Conservation (phyloP, 2,888 invertebrate genomes). For the Eupithecia abbreviata region DNA sequence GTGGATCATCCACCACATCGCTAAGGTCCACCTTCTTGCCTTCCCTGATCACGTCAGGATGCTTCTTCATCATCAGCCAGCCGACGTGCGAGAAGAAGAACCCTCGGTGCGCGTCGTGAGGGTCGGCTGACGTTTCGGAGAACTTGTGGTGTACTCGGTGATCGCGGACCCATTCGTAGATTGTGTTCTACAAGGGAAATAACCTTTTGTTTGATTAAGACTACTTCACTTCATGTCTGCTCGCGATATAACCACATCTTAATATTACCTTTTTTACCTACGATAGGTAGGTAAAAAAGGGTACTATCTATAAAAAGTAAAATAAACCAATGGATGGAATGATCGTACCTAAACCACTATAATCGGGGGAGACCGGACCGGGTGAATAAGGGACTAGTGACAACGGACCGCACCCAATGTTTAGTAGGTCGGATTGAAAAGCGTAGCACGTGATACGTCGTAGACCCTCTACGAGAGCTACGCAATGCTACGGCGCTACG, state of each 20-base stretch:
- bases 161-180: slow-evolving; percentile 90
- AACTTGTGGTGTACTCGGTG: slow-evolving; percentile 90
- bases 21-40: slow-evolving; percentile 92
- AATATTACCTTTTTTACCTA: no score
- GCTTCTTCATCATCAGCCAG: slow-evolving; percentile 95
- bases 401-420: background rate
- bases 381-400: no score
- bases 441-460: slow-evolving; percentile 1
- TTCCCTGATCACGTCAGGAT: slow-evolving; percentile 91
- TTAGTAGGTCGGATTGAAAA: background rate
- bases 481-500: background rate
- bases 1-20: slow-evolving; percentile 90
- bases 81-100: slow-evolving; percentile 97
- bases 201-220: background rate
- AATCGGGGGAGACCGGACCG: no score
- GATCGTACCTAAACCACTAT: no score
- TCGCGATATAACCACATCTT: background rate
- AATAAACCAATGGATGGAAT: background rate
- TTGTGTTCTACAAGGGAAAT: slow-evolving; percentile 81
- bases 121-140: slow-evolving; percentile 91
- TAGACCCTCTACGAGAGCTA: slow-evolving; percentile 28
- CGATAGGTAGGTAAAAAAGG: no score
- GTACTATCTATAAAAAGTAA: background rate
- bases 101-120: slow-evolving; percentile 91
- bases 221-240: background rate